These are phyloP conservation scores for Tinea trinotella DNA, from an alignment of 2,888 invertebrate genomes.

Conservation along the genomic window DNA sequence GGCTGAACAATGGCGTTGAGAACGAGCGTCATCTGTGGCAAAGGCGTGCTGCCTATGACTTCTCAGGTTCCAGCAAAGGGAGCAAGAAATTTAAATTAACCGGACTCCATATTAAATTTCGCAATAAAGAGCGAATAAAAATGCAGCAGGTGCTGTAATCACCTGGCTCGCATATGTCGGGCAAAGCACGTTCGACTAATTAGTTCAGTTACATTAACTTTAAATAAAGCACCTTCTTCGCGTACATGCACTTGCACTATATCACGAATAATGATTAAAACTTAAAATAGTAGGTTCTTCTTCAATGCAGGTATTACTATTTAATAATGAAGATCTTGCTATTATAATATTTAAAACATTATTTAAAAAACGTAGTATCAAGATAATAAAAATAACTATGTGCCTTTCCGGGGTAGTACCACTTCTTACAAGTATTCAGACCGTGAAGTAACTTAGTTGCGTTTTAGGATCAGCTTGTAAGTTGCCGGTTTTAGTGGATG, in stretches of 20 bases:
- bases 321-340: too few relatives aligned
- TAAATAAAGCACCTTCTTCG: background rate
- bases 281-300: background rate
- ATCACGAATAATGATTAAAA: background rate
- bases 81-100: slow-evolving; percentile 38
- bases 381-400: too few relatives aligned
- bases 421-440: too few relatives aligned
- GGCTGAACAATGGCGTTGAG: background rate
- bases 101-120: slow-evolving; percentile 57
- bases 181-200: slow-evolving; percentile 45
- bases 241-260: background rate
- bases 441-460: too few relatives aligned
- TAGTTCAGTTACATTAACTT: slow-evolving; percentile 33
- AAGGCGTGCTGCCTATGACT: slow-evolving; percentile 36
- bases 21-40: slow-evolving; percentile 40
- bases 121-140: slow-evolving; percentile 40
- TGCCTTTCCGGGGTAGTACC: too few relatives aligned
- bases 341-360: too few relatives aligned
- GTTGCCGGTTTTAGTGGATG: too few relatives aligned
- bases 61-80: slow-evolving; percentile 54
- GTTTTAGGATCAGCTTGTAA: too few relatives aligned
- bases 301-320: too few relatives aligned
- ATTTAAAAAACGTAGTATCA: too few relatives aligned
- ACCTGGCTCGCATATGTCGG: slow-evolving; percentile 61
- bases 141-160: slow-evolving; percentile 54